Evolutionary conservation across 2,797 vertebrate species (phyloP).

Genomic region (Merluccius polli): DNA sequence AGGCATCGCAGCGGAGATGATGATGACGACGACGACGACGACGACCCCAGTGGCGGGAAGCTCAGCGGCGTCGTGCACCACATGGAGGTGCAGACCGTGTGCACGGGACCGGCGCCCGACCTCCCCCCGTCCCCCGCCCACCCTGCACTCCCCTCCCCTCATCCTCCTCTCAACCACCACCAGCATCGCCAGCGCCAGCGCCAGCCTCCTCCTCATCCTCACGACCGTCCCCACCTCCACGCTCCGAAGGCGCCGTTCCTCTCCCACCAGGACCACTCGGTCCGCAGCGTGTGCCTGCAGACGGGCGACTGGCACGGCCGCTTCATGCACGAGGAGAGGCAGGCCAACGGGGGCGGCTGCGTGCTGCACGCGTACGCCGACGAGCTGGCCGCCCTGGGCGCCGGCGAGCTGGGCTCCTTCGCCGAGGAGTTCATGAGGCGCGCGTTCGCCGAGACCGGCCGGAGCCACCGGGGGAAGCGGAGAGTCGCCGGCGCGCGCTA

Average conservation of each 20-base stretch:
- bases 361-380: conserved; percentile 96
- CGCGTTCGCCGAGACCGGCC: conserved; percentile 88
- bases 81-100: conserved; percentile 90
- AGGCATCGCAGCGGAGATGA: conserved; percentile 88
- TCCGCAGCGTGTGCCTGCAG: conserved; percentile 89
- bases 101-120: conserved; percentile 73
- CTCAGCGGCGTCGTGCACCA: conserved; percentile 77
- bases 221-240: conserved; percentile 40
- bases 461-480: conserved; percentile 20
- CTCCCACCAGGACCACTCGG: conserved; percentile 91
- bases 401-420: conserved; percentile 88
- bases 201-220: conserved; percentile 69
- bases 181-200: conserved; percentile 74
- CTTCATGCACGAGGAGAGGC: conserved; percentile 91
- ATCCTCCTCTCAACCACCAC: conserved; percentile 23
- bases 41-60: conserved; percentile 65
- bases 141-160: conserved; percentile 31
- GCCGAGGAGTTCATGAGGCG: conserved; percentile 89
- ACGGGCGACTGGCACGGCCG: conserved; percentile 83
- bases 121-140: conserved; percentile 60
- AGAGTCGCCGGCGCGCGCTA: conserved; percentile 80
- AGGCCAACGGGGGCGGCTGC: conserved; percentile 90
- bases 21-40: too few relatives aligned
- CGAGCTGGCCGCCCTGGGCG: conserved; percentile 87
- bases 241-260: conserved; percentile 84